Evolutionary conservation across 2,797 vertebrate species (phyloP).

Genomic region (Halcyon badia): DNA sequence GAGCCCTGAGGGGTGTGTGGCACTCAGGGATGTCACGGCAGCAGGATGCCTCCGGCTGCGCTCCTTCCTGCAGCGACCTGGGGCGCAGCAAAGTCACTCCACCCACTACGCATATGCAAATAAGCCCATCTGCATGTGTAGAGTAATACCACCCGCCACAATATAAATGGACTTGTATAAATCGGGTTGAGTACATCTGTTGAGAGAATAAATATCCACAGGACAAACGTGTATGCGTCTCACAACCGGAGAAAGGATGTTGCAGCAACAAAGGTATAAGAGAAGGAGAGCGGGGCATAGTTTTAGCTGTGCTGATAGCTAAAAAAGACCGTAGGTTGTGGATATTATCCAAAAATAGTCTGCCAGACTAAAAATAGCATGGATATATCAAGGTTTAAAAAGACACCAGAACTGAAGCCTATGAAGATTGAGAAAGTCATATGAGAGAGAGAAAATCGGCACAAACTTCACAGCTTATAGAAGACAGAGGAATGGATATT

Average conservation of each 20-base stretch:
- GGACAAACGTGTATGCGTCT: neutral
- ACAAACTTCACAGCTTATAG: neutral
- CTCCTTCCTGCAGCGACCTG: neutral
- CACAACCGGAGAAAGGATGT: neutral
- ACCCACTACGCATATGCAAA: accelerated
- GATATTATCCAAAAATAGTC: neutral
- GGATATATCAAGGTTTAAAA: neutral
- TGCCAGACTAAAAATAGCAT: neutral
- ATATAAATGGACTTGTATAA: neutral
- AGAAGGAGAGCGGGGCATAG: neutral
- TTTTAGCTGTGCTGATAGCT: neutral
- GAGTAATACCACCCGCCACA: neutral
- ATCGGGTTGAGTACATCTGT: neutral
- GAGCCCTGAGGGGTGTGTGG: neutral
- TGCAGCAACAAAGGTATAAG: neutral
- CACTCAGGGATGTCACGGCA: neutral
- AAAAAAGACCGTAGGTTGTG: neutral
- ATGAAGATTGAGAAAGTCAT: neutral
- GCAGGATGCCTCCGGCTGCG: accelerated
- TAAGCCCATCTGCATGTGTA: neutral
- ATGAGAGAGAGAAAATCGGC: neutral
- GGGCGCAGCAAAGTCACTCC: neutral
- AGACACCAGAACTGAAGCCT: neutral
- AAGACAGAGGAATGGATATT: neutral
- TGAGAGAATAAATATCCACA: neutral